A percentile compares a stretch with the other conserved stretches of the same genome.
phyloP scores from a whole-genome alignment of 2,888 invertebrate genomes.

The Amblyteles armatorius region DNA sequence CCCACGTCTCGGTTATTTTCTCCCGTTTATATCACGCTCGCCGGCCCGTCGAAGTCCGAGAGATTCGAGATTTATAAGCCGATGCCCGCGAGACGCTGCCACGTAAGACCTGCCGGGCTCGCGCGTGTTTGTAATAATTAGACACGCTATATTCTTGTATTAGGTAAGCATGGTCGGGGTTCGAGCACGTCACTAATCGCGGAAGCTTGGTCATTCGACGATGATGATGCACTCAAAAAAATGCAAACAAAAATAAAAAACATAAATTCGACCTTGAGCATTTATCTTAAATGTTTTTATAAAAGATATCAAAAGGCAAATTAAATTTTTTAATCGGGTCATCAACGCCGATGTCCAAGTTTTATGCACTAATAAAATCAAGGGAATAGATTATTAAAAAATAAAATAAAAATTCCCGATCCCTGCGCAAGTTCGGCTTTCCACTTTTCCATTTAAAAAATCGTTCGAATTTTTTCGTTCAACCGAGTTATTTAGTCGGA shows the following conservation, averaged over 20 bases:
- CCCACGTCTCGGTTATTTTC: conserved; percentile 16
- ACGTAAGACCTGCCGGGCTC: conserved; percentile 21
- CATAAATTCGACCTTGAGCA: background rate
- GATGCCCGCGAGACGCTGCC: conserved; percentile 11
- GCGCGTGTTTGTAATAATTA: conserved; percentile 58
- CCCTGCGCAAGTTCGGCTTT: no score
- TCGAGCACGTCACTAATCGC: conserved; percentile 38
- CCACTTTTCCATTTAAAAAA: background rate
- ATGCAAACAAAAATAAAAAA: background rate
- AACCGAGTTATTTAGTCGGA: background rate
- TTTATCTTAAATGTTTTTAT: background rate
- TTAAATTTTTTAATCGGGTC: background rate
- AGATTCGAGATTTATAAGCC: conserved; percentile 35
- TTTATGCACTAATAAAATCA: no score
- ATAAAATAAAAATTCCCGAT: no score
- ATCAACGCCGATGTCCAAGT: no score
- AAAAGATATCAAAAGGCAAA: no score
- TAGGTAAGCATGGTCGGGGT: conserved; percentile 45
- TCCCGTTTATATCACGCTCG: conserved; percentile 24
- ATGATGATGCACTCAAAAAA: background rate
- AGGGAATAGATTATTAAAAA: no score
- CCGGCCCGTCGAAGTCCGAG: conserved; percentile 15
- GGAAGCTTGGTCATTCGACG: conserved; percentile 23
- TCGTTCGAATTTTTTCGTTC: background rate
- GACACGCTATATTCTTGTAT: conserved; percentile 50